Percentiles rank a stretch among this genome's conserved stretches.
Conservation (phyloP, 1,140 invertebrate species). For the Lordiphosa collinella region DNA sequence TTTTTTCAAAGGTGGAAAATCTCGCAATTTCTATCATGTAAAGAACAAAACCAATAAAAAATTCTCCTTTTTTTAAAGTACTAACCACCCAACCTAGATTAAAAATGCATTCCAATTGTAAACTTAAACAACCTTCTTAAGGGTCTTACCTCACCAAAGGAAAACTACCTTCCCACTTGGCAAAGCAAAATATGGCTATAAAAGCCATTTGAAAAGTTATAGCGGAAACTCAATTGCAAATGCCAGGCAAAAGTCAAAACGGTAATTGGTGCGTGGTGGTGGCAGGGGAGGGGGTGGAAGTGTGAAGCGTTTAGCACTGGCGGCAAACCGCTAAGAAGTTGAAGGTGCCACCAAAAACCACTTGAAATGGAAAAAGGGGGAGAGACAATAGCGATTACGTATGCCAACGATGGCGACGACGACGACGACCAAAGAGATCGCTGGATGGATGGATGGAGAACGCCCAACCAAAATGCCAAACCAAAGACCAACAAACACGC, state of each 20-base stretch:
- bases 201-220: conserved; percentile 26
- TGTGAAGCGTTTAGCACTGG: conserved; percentile 8
- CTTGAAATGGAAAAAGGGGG: conserved; percentile 65
- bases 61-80: too few relatives aligned
- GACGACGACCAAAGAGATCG: conserved; percentile 5
- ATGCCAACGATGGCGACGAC: conserved; percentile 25
- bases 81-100: too few relatives aligned
- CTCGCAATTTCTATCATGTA: too few relatives aligned
- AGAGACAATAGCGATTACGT: conserved; percentile 61
- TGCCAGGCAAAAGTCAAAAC: conserved; percentile 18
- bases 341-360: conserved; percentile 39
- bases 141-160: conserved; percentile 9
- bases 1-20: too few relatives aligned
- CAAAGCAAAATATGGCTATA: conserved; percentile 5
- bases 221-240: conserved; percentile 32
- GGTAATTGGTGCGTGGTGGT: conserved; percentile 19
- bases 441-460: conserved; percentile 10
- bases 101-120: background rate
- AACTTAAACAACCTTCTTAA: background rate
- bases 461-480: conserved; percentile 38
- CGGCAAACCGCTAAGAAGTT: conserved; percentile 13
- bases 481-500: conserved; percentile 61
- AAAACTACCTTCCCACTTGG: background rate
- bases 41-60: too few relatives aligned
- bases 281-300: conserved; percentile 5